Base-by-base conservation (phyloP, 1,140 invertebrate genomes). In the Zaprionus vittiger region DNA sequence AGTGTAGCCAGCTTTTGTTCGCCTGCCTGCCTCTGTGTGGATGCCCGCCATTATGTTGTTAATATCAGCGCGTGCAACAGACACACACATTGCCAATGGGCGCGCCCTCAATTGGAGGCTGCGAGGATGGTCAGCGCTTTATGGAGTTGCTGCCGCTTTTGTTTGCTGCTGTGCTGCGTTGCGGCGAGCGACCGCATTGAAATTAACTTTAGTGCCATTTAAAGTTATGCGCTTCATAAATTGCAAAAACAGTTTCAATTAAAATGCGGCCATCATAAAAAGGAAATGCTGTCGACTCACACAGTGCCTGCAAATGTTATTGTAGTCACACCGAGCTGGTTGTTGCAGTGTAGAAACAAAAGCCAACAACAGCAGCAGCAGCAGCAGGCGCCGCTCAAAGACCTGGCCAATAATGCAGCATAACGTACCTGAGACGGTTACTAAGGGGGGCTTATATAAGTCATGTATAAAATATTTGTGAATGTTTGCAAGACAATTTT, bases 191-290 rank as follows among this genome's bases (percentile, higher is more conserved):
- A 52, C 84, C 84, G 72, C 84, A 89, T 89, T 89, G 81, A 89
- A 89, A 89, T 89, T 89, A 89, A 89, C 84, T 89, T 89, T 89
- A 89, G 84, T 90, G 84, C 84, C 84, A 89, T 89, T 89, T 89
- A 89, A 89, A 89, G 84, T 89, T 89, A 89, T 90, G 84, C 84
- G 84, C 84, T 89, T 89, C 84, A 89, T 89, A 89, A 89, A 89
- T 89, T 89, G 84, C 85, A 84, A 89, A 83, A 89, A 89, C 84
- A 89, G 84, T 89, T 89, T 89, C 84, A 89, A 89, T 89, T 89
- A 90, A 89, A 89, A 89, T 89, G 85, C 84, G 81, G 84, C 84
- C 85, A 89, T 90, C 84, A 90, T 89, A 84, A 89, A 89, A 89
- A 90, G 85, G 84, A 89, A 89, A 89, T 89, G 84, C 84, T 77